Conservation (phyloP, 1,140 invertebrate genomes). For the Papilio dardanus region DNA sequence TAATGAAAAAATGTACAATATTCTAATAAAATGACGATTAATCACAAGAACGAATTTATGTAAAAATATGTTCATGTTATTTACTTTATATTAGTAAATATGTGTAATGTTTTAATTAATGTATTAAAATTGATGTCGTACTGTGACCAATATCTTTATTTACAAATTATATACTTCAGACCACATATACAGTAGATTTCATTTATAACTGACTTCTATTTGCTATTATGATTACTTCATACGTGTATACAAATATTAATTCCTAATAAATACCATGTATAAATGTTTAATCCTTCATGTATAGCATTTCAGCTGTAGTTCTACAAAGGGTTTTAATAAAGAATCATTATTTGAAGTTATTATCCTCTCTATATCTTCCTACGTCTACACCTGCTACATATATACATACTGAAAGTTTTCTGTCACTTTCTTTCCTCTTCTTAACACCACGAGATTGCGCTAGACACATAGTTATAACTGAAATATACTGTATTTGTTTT, state of each 20-base stretch:
- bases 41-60: not conserved
- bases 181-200: not conserved
- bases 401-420: no score
- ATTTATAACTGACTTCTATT: not conserved
- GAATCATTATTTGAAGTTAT: not conserved
- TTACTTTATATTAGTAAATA: slow-evolving; percentile 6
- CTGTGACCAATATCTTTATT: slow-evolving; percentile 27
- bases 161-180: not conserved
- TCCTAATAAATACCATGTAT: no score
- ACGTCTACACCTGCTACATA: no score
- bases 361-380: no score
- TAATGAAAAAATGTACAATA: not conserved
- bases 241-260: no score
- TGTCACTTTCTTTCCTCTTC: not conserved
- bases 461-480: not conserved
- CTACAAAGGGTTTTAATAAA: not conserved
- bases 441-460: not conserved
- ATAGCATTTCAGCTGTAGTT: no score
- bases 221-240: no score
- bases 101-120: slow-evolving; percentile 23
- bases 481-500: not conserved
- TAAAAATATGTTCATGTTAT: slow-evolving; percentile 10
- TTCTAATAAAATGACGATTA: not conserved
- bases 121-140: slow-evolving; percentile 27
- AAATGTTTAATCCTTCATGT: no score